phyloP scores from a whole-genome alignment of 2,888 invertebrate genomes.

The Pseudococcus viburni region DNA sequence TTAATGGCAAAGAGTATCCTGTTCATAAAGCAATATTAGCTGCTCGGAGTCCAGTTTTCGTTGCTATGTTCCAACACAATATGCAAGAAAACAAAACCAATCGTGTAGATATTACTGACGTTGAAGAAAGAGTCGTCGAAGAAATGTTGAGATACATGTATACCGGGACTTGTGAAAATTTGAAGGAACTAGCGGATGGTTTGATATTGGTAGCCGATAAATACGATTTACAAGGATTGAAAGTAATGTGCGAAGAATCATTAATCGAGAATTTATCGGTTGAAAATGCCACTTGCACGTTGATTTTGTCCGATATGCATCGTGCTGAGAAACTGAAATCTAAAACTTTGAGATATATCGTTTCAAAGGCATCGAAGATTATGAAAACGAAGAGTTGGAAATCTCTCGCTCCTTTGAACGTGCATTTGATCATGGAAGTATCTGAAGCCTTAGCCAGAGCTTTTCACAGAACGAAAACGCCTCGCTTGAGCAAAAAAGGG shows the following conservation, averaged over 20 bases:
- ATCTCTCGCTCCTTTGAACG: background rate
- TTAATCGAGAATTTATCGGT: slow-evolving; percentile 93
- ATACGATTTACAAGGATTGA: slow-evolving; percentile 97
- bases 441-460: background rate
- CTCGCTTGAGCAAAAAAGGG: slow-evolving; percentile 98
- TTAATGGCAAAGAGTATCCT: slow-evolving; percentile 90
- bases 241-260: slow-evolving; percentile 98
- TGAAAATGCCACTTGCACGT: slow-evolving; percentile 96
- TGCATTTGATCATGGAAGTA: background rate
- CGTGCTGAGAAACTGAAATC: slow-evolving; percentile 81
- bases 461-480: background rate
- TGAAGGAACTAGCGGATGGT: slow-evolving; percentile 99
- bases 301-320: slow-evolving; percentile 96
- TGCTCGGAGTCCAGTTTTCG: slow-evolving; percentile 97
- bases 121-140: slow-evolving; percentile 96
- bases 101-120: slow-evolving; percentile 95
- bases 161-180: slow-evolving; percentile 94
- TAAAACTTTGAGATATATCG: background rate
- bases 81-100: slow-evolving; percentile 98
- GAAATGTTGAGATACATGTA: slow-evolving; percentile 99
- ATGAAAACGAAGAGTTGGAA: background rate
- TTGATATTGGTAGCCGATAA: slow-evolving; percentile 97
- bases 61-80: slow-evolving; percentile 99
- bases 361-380: background rate
- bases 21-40: slow-evolving; percentile 98